Conservation (phyloP, 2,797 vertebrate genomes). For the Leptatherina wallacei region DNA sequence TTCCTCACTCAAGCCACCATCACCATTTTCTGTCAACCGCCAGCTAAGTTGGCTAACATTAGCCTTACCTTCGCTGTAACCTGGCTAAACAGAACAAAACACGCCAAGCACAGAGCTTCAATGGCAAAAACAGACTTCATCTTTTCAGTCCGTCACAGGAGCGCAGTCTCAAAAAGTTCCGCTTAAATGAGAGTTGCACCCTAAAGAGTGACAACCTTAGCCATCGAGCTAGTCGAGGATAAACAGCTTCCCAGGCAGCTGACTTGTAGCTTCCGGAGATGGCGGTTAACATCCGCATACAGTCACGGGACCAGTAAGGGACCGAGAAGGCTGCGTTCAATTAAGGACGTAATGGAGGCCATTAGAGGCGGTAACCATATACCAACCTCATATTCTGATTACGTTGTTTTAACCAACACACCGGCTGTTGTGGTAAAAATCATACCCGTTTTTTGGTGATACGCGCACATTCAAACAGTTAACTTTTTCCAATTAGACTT, state of each 20-base stretch:
- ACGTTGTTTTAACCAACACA: not conserved
- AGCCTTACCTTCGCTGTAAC: slow-evolving; percentile 80
- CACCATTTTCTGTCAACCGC: slow-evolving; percentile 1
- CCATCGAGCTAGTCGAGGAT: slow-evolving; percentile 46
- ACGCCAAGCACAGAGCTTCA: slow-evolving; percentile 51
- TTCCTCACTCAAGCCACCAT: not conserved
- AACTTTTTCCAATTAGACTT: not conserved
- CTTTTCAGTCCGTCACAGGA: slow-evolving; percentile 10
- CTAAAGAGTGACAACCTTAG: slow-evolving; percentile 19
- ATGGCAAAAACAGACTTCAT: slow-evolving; percentile 65
- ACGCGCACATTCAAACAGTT: not conserved
- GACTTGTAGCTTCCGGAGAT: slow-evolving; percentile 62
- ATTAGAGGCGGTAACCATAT: slow-evolving; percentile 2
- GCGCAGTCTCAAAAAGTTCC: not conserved
- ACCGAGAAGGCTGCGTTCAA: not conserved
- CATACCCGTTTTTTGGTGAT: too few species aligned
- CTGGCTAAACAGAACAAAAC: slow-evolving; percentile 68
- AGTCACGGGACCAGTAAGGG: not conserved
- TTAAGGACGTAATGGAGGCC: not conserved
- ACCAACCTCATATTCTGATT: not conserved
- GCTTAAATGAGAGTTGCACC: not conserved
- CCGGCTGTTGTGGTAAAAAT: too few species aligned
- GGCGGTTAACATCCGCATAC: slow-evolving; percentile 28
- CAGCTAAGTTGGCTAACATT: slow-evolving; percentile 40
- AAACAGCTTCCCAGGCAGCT: slow-evolving; percentile 67